A percentile compares a stretch with the other conserved stretches of the same genome.
Evolutionary conservation across 2,888 invertebrate genomes (phyloP).

Genomic region (Ichneumoninae sp.): DNA sequence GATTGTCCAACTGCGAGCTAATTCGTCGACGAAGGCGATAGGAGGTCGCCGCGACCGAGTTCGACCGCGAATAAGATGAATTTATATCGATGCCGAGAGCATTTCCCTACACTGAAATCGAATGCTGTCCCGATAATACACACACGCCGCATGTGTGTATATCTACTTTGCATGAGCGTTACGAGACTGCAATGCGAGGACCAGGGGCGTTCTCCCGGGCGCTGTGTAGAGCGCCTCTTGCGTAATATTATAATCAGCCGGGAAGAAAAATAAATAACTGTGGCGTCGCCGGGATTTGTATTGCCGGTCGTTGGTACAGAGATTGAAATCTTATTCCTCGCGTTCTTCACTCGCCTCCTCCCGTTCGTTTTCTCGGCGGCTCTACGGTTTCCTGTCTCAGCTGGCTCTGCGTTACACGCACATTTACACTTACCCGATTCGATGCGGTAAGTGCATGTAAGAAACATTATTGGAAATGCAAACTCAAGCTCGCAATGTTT

Average conservation of each 20-base stretch:
- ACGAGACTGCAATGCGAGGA: constrained; percentile 64
- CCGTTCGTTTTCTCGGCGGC: constrained; percentile 46
- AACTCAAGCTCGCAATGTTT: constrained; percentile 35
- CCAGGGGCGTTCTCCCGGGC: constrained; percentile 41
- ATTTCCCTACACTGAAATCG: constrained; percentile 17
- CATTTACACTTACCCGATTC: constrained; percentile 34
- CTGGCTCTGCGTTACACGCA: neutral
- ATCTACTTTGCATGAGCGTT: constrained; percentile 75
- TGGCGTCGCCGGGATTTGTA: constrained; percentile 64
- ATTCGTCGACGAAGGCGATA: neutral
- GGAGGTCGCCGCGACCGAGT: neutral
- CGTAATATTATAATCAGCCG: constrained; percentile 81
- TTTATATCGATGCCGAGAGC: constrained; percentile 18
- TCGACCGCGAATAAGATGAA: constrained; percentile 33
- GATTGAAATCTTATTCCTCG: constrained; percentile 63
- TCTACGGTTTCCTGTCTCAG: constrained; percentile 52
- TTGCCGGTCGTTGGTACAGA: constrained; percentile 49
- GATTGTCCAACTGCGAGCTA: neutral
- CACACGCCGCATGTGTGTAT: neutral
- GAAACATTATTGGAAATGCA: constrained; percentile 19
- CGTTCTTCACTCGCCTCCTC: constrained; percentile 36
- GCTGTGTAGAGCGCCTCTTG: constrained; percentile 57
- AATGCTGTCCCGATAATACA: neutral
- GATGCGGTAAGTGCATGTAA: constrained; percentile 65
- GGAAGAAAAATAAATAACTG: constrained; percentile 78